Evolutionary conservation across 2,113 vertebrate species (phyloP), one percentile per base, ranked within the genome.

Genomic region (Ceratotherium simum): DNA sequence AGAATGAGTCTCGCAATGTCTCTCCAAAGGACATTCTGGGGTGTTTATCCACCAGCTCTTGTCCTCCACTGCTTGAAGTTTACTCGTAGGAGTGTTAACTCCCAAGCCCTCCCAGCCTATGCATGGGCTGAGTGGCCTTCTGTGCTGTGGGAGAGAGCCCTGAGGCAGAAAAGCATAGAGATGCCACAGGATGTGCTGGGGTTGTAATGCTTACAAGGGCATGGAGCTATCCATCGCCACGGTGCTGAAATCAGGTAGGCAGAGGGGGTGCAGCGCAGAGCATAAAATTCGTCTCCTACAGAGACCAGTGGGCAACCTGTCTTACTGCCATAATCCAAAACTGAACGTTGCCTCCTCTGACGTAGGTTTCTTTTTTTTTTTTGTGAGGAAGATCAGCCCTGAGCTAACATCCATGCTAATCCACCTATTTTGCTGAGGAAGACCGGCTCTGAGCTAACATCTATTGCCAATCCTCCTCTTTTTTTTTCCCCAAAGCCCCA

Each of bases 221-320:
- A 1, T 3, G 80, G 90, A 83, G 75, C 90, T 96, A 90, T 97
- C 93, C 86, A 0, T 0, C 6, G 0, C 2, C 3, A 0, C 0
- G 0, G 95, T 93, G 95, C 97, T 97, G 97, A 97, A 95, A 78
- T 20, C 51, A 4, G 10, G 2, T 6, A 2, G 1, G 5, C 21
- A 6, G 29, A 4, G n/a, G 1, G 8, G 2, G 16, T 5, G 13
- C 27, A 3, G 25, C 0, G 0, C 33, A 29, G 27, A 78, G 21
- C 54, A 6, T 64, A 42, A 48, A 80, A 46, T 17, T 23, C 54
- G 25, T 20, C 64, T 56, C 13, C 92, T 56, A 13, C 79, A 70
- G 67, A 75, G 33, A 64, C 20, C 33, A 42, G 16, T 3, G 20
- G 31, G 11, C 88, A 27, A 23, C 14, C 54, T 39, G 10, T 48